These are phyloP conservation scores for Neodiprion pinetum DNA, from an alignment of 1,140 invertebrate genomes.

Conservation along the genomic window DNA sequence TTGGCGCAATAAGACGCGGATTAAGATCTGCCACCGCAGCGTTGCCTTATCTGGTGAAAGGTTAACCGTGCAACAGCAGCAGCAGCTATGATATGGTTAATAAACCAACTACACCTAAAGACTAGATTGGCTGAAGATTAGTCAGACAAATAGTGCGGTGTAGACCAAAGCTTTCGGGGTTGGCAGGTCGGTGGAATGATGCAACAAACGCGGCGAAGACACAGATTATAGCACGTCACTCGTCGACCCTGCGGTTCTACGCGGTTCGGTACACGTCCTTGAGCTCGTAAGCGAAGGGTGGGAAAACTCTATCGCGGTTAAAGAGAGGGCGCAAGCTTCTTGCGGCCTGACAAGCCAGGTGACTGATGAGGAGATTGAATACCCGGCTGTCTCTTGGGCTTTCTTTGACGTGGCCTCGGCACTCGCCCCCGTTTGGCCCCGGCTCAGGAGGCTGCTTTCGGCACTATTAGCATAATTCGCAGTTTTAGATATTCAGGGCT, in stretches of 20 bases:
- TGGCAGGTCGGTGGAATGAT: neutral
- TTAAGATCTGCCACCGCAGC: conserved; percentile 1
- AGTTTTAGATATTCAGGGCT: conserved; percentile 27
- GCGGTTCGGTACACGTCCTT: no score
- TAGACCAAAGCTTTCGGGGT: neutral
- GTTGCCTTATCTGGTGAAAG: conserved; percentile 5
- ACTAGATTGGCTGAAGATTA: neutral
- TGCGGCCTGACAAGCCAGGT: neutral
- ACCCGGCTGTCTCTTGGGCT: no score
- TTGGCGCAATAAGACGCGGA: conserved; percentile 2
- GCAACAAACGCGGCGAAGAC: neutral
- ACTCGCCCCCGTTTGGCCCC: neutral
- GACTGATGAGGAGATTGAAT: conserved; percentile 7
- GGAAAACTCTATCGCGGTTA: no score
- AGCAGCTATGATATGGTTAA: no score
- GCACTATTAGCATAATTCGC: conserved; percentile 32
- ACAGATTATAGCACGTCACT: neutral
- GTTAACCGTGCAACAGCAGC: neutral
- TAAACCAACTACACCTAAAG: neutral
- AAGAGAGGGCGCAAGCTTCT: no score
- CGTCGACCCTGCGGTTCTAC: neutral
- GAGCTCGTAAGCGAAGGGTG: no score
- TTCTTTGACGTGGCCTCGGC: neutral
- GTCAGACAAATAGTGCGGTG: neutral
- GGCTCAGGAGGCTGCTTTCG: neutral